These are phyloP conservation scores for Holotrichia oblita DNA, from an alignment of 1,140 invertebrate genomes.

Conservation along the genomic window DNA sequence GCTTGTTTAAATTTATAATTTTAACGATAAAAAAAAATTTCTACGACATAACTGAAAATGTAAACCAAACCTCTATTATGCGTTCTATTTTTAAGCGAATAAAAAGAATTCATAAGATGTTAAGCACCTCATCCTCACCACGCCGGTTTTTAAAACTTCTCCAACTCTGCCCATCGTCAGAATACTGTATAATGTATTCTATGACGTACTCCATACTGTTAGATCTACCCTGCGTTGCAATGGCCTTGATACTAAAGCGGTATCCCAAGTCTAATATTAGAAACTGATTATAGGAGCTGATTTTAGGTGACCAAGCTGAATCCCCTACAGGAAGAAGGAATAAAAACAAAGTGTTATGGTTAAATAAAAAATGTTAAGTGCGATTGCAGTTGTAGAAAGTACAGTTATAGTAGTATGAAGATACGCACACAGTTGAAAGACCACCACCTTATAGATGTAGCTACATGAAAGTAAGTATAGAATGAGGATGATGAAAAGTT, in stretches of 20 bases:
- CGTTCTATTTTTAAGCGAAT: slow-evolving; percentile 30
- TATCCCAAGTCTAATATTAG: slow-evolving; percentile 82
- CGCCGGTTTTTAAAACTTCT: slow-evolving; percentile 73
- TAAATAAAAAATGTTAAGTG: too few relatives aligned
- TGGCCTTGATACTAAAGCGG: slow-evolving; percentile 76
- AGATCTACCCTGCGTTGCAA: slow-evolving; percentile 85
- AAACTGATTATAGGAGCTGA: slow-evolving; percentile 87
- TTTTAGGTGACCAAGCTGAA: slow-evolving; percentile 81
- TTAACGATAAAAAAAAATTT: too few relatives aligned
- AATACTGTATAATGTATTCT: slow-evolving; percentile 87
- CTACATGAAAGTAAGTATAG: too few relatives aligned
- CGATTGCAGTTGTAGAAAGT: too few relatives aligned
- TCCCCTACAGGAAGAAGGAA: slow-evolving; percentile 66
- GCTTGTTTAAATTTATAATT: too few relatives aligned
- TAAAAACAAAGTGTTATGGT: not conserved
- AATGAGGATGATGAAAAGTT: too few relatives aligned
- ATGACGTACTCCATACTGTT: slow-evolving; percentile 78
- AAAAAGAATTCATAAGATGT: slow-evolving; percentile 41
- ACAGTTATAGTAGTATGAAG: too few relatives aligned
- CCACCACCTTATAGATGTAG: too few relatives aligned
- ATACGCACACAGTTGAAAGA: too few relatives aligned
- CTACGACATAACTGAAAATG: too few relatives aligned
- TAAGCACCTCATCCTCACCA: slow-evolving; percentile 78
- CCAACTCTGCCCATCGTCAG: slow-evolving; percentile 91
- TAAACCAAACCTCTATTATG: slow-evolving; percentile 41